These are phyloP conservation scores for Drosophila ironensis DNA, from an alignment of 1,140 invertebrate species.

Conservation along the genomic window DNA sequence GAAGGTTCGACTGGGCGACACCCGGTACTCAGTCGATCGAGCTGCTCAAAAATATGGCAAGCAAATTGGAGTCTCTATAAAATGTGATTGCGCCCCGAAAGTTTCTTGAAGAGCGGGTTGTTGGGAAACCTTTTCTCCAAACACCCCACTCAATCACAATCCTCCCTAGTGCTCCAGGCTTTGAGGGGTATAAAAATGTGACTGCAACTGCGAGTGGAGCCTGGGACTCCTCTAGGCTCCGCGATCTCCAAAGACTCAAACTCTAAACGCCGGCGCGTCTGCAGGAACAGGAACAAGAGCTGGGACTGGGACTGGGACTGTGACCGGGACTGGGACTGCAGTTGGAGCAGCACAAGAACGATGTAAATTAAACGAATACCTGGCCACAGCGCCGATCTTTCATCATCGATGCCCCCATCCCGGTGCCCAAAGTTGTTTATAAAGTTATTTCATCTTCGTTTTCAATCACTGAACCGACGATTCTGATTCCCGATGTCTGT, in stretches of 20 bases:
- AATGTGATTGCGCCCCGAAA: too few relatives aligned
- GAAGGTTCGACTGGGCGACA: background rate
- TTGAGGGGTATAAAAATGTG: slow-evolving; percentile 53
- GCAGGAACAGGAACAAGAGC: slow-evolving; percentile 29
- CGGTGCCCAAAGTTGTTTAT: slow-evolving; percentile 27
- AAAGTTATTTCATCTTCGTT: slow-evolving; percentile 59
- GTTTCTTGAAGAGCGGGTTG: too few relatives aligned
- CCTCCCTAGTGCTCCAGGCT: too few relatives aligned
- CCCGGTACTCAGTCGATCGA: background rate
- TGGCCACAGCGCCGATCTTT: slow-evolving; percentile 71
- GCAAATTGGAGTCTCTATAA: background rate
- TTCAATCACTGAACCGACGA: slow-evolving; percentile 61
- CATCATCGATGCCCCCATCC: slow-evolving; percentile 43
- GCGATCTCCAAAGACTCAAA: background rate
- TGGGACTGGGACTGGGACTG: slow-evolving; percentile 3
- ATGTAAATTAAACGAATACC: slow-evolving; percentile 78
- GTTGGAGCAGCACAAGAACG: slow-evolving; percentile 36
- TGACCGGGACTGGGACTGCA: background rate
- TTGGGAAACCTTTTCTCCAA: too few relatives aligned
- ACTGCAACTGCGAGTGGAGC: slow-evolving; percentile 14
- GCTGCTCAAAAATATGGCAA: background rate
- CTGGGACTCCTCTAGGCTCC: slow-evolving; percentile 18
- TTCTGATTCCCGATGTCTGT: slow-evolving; percentile 36
- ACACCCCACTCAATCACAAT: too few relatives aligned
- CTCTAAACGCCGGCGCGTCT: slow-evolving; percentile 75